Evolutionary conservation across 2,888 invertebrate genomes (phyloP).

Genomic region (Emmelina monodactyla): DNA sequence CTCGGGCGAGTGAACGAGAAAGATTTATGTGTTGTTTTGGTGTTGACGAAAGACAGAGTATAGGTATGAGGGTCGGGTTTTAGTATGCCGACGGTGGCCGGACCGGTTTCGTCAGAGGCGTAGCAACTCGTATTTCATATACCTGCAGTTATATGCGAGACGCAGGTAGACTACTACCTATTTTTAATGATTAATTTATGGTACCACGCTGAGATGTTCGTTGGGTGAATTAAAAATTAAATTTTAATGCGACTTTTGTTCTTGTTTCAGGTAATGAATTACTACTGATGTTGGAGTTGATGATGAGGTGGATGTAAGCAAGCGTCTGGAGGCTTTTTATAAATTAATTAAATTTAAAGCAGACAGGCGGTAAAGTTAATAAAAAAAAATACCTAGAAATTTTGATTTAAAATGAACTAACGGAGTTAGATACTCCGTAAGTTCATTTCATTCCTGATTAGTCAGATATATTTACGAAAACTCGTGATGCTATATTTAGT

Average conservation of each 20-base stretch:
- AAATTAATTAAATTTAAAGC: too few species aligned
- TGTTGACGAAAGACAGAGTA: slow-evolving; percentile 58
- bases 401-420: too few species aligned
- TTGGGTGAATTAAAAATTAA: slow-evolving; percentile 27
- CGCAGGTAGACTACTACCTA: slow-evolving; percentile 50
- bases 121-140: slow-evolving; percentile 41
- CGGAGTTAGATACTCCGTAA: too few species aligned
- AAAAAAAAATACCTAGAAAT: too few species aligned
- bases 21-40: slow-evolving; percentile 58
- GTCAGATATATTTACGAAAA: too few species aligned
- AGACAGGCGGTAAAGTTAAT: too few species aligned
- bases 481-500: too few species aligned
- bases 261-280: slow-evolving; percentile 45
- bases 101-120: slow-evolving; percentile 63
- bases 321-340: too few species aligned
- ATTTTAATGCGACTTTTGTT: slow-evolving; percentile 27
- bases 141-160: slow-evolving; percentile 53
- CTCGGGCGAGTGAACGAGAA: slow-evolving; percentile 45
- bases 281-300: slow-evolving; percentile 5
- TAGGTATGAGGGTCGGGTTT: slow-evolving; percentile 49
- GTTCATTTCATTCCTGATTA: too few species aligned
- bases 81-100: slow-evolving; percentile 51
- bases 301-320: too few species aligned
- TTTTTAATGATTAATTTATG: slow-evolving; percentile 45
- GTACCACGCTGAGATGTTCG: slow-evolving; percentile 21